Evolutionary conservation across 2,113 vertebrate genomes (phyloP).

Genomic region (Oceanites oceanicus): DNA sequence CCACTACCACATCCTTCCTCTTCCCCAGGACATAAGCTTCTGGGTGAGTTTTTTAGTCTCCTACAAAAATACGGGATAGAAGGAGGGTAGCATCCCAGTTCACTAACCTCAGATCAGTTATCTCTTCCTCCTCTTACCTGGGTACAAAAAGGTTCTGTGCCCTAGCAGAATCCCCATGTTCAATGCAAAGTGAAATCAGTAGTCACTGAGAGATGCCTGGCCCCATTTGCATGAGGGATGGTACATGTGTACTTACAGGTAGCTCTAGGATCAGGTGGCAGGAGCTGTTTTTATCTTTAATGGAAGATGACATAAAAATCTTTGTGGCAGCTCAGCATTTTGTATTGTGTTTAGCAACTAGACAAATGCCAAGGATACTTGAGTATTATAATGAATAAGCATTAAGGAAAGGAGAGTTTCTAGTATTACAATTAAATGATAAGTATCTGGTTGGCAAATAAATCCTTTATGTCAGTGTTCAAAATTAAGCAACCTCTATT

Average conservation of each 20-base stretch:
- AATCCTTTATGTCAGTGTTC: neutral
- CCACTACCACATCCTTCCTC: neutral
- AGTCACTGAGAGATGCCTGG: neutral
- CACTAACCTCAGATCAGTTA: neutral
- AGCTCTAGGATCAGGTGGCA: neutral
- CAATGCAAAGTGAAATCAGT: neutral
- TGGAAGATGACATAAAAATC: neutral
- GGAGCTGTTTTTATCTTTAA: neutral
- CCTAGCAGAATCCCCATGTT: neutral
- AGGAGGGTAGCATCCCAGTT: neutral
- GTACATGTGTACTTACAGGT: neutral
- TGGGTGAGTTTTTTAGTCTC: neutral
- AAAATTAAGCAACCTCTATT: neutral
- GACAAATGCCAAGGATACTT: neutral
- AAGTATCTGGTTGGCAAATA: neutral
- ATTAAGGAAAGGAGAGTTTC: neutral
- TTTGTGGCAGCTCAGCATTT: neutral
- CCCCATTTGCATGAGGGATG: neutral
- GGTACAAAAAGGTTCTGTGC: neutral
- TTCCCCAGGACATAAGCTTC: neutral
- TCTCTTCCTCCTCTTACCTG: neutral
- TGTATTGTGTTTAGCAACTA: neutral
- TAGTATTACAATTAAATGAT: neutral
- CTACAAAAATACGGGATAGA: neutral
- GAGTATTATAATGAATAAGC: neutral